Conservation (phyloP, 2,888 invertebrate species). For the Drosophila buzzatii region DNA sequence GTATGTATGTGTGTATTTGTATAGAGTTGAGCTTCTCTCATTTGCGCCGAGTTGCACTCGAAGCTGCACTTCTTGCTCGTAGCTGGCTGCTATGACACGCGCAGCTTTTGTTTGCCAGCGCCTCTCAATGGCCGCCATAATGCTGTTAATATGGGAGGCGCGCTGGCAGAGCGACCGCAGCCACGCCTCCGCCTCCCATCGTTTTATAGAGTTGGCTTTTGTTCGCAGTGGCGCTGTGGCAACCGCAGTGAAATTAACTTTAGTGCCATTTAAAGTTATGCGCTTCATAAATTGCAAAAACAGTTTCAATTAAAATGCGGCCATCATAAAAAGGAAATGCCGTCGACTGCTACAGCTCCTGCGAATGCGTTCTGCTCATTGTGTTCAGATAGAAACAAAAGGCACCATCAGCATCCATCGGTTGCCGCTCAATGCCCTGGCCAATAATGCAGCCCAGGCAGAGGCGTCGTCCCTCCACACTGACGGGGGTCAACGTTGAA, state of each 20-base stretch:
- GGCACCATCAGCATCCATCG: slow-evolving; percentile 54
- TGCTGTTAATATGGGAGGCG: slow-evolving; percentile 49
- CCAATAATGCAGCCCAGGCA: slow-evolving; percentile 47
- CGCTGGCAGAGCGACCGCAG: slow-evolving; percentile 25
- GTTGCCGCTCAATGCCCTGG: slow-evolving; percentile 32
- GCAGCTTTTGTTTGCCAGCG: slow-evolving; percentile 59
- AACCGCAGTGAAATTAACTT: slow-evolving; percentile 79
- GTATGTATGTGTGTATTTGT: background rate
- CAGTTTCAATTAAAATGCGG: slow-evolving; percentile 79
- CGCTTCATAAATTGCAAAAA: slow-evolving; percentile 79
- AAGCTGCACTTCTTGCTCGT: slow-evolving; percentile 23
- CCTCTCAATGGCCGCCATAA: slow-evolving; percentile 55
- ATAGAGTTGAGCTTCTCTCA: slow-evolving; percentile 2
- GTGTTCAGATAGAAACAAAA: slow-evolving; percentile 47
- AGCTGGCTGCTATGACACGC: slow-evolving; percentile 31
- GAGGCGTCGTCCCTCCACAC: slow-evolving; percentile 21
- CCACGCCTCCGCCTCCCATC: slow-evolving; percentile 24
- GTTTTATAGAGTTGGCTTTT: slow-evolving; percentile 59
- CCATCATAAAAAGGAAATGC: slow-evolving; percentile 81
- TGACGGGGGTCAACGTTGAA: background rate
- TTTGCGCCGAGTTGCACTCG: slow-evolving; percentile 23
- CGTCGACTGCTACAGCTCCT: slow-evolving; percentile 66
- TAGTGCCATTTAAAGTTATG: slow-evolving; percentile 81
- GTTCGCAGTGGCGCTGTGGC: slow-evolving; percentile 59
- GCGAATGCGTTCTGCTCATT: slow-evolving; percentile 62